Conservation (phyloP, 2,113 vertebrate species). For the Lontra canadensis region DNA sequence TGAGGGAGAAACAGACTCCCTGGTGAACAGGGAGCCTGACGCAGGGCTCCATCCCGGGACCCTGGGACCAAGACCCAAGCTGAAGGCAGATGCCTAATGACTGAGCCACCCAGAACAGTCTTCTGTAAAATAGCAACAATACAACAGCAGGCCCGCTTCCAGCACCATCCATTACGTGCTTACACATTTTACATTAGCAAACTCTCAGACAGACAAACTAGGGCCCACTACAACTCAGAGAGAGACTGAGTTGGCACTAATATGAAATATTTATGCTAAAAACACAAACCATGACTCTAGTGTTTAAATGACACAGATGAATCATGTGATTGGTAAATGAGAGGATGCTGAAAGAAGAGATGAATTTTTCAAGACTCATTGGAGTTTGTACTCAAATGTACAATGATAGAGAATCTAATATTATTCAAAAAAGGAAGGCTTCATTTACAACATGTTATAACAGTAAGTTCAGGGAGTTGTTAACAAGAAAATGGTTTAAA, state of each 20-base stretch:
- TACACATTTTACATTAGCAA: not conserved
- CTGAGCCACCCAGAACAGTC: not conserved
- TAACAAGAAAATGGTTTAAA: conserved; percentile 33
- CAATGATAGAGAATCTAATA: not conserved
- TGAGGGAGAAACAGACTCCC: too few species aligned
- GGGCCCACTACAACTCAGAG: not conserved
- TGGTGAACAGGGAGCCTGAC: too few species aligned
- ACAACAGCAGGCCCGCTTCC: not conserved
- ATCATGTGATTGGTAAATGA: not conserved
- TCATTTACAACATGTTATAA: not conserved
- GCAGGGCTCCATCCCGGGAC: too few species aligned
- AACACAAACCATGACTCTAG: not conserved
- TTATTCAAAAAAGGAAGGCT: not conserved
- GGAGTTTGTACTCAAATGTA: not conserved
- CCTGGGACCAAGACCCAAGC: too few species aligned
- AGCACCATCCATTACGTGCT: not conserved
- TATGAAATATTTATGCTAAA: not conserved
- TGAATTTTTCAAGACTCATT: conserved; percentile 3
- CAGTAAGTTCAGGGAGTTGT: not conserved
- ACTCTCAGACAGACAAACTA: not conserved
- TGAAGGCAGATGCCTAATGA: too few species aligned
- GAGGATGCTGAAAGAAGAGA: not conserved
- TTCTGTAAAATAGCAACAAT: not conserved
- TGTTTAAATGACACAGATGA: not conserved
- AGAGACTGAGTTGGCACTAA: not conserved